Conservation (phyloP, 2,888 invertebrate genomes). For the Dryomyza anilis region DNA sequence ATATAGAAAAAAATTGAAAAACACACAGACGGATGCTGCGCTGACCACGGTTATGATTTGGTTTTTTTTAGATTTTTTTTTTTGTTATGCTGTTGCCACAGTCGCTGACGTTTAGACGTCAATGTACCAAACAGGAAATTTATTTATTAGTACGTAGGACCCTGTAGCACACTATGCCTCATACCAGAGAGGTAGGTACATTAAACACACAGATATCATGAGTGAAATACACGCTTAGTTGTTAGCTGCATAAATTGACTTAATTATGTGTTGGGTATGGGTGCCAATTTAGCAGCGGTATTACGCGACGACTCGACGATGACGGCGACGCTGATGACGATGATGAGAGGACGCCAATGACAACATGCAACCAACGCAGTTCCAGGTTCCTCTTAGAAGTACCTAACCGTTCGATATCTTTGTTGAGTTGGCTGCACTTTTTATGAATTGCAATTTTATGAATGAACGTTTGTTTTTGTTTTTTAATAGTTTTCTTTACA, state of each 20-base stretch:
- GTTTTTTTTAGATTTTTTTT: neutral
- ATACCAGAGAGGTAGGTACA: neutral
- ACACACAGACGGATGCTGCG: slow-evolving; percentile 3
- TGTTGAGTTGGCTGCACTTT: too few relatives aligned
- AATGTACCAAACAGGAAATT: slow-evolving; percentile 47
- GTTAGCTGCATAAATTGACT: neutral
- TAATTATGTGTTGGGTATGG: slow-evolving; percentile 11
- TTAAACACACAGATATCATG: neutral
- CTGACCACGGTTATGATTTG: slow-evolving; percentile 9
- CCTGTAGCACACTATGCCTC: neutral
- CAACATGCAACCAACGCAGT: too few relatives aligned
- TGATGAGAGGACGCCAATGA: too few relatives aligned
- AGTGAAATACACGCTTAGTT: neutral
- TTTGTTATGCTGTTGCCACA: neutral
- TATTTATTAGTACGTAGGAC: slow-evolving; percentile 47
- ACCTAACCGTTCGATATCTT: too few relatives aligned
- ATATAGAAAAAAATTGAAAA: neutral
- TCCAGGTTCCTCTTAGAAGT: too few relatives aligned
- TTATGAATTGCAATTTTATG: too few relatives aligned
- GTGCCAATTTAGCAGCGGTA: slow-evolving; percentile 3
- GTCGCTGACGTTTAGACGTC: slow-evolving; percentile 3
- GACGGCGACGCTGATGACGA: neutral
- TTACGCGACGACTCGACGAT: neutral
- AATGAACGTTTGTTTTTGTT: too few relatives aligned
- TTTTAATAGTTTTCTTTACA: too few relatives aligned